phyloP scores from a whole-genome alignment of 1,140 invertebrate genomes.

The Rhyzopertha dominica region DNA sequence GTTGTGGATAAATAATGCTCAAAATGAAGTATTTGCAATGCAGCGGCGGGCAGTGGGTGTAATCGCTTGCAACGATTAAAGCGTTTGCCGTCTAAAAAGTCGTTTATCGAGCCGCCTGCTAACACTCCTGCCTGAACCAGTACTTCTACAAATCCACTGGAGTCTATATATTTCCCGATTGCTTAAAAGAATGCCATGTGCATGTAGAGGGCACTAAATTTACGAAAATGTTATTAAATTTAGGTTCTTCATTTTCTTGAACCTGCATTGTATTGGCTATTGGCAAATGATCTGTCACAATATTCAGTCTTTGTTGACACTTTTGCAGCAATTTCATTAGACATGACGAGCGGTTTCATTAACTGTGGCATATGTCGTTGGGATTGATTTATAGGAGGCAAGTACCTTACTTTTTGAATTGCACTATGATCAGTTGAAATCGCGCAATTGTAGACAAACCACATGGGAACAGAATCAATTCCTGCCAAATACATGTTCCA shows the following conservation, averaged over 20 bases:
- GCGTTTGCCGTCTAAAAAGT: constrained; percentile 43
- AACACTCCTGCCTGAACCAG: constrained; percentile 39
- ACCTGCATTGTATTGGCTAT: constrained; percentile 44
- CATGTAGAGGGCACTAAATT: constrained; percentile 44
- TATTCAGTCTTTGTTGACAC: constrained; percentile 17
- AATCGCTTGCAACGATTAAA: constrained; percentile 46
- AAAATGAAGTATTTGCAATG: constrained; percentile 32
- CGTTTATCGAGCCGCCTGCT: constrained; percentile 41
- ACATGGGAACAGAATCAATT: constrained; percentile 36
- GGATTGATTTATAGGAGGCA: constrained; percentile 29
- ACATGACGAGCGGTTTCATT: constrained; percentile 24
- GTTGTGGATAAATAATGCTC: constrained; percentile 31
- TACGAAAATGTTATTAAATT: constrained; percentile 21
- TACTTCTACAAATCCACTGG: constrained; percentile 37
- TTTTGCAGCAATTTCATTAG: constrained; percentile 22
- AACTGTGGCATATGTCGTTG: constrained; percentile 19
- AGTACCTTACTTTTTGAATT: constrained; percentile 31
- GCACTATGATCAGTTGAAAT: constrained; percentile 25
- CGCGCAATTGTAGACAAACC: constrained; percentile 37
- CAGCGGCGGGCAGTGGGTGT: constrained; percentile 38
- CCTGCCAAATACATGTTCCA: constrained; percentile 36
- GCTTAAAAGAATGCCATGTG: constrained; percentile 45
- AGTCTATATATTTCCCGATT: constrained; percentile 41
- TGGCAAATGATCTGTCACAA: constrained; percentile 42
- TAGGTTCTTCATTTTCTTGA: constrained; percentile 36